A percentile compares a stretch with the other conserved stretches of the same genome.
Conservation (phyloP, 2,888 invertebrate species). For the Alloplasta piceator region DNA sequence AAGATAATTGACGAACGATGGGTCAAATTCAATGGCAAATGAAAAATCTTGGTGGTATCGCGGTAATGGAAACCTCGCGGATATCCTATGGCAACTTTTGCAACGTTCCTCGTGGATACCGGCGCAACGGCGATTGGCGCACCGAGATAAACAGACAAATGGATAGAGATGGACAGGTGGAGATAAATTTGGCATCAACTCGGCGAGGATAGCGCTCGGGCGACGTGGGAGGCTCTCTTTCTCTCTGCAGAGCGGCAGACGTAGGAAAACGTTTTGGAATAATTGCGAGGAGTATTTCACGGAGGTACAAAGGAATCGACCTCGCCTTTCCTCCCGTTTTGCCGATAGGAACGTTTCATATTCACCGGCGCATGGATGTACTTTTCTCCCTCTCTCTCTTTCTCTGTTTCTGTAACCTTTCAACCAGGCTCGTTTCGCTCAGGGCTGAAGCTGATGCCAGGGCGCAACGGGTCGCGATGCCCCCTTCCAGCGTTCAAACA, state of each 20-base stretch:
- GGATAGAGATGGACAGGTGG: conserved; percentile 49
- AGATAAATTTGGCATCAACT: conserved; percentile 52
- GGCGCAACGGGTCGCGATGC: conserved; percentile 63
- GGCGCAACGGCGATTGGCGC: conserved; percentile 20
- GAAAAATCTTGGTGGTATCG: not conserved
- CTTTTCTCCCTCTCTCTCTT: not conserved
- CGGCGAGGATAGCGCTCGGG: conserved; percentile 12
- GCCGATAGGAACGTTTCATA: conserved; percentile 62
- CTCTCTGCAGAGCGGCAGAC: conserved; percentile 15
- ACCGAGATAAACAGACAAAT: conserved; percentile 52
- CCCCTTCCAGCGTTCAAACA: conserved; percentile 79
- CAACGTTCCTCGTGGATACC: conserved; percentile 21
- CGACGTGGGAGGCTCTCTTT: conserved; percentile 36
- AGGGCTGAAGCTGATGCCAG: conserved; percentile 36
- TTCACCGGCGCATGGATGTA: conserved; percentile 39
- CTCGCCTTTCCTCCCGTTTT: conserved; percentile 38
- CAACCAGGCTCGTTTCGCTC: conserved; percentile 44
- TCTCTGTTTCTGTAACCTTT: conserved; percentile 61
- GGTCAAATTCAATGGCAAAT: not conserved
- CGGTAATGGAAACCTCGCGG: conserved; percentile 17
- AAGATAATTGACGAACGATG: not conserved
- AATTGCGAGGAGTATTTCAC: conserved; percentile 69
- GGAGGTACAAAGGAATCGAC: conserved; percentile 57
- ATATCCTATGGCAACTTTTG: conserved; percentile 29
- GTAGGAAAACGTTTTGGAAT: conserved; percentile 70